Percentiles rank a stretch among this genome's conserved stretches.
Conservation (phyloP, 2,797 vertebrate genomes). For the Ataeniobius toweri region DNA sequence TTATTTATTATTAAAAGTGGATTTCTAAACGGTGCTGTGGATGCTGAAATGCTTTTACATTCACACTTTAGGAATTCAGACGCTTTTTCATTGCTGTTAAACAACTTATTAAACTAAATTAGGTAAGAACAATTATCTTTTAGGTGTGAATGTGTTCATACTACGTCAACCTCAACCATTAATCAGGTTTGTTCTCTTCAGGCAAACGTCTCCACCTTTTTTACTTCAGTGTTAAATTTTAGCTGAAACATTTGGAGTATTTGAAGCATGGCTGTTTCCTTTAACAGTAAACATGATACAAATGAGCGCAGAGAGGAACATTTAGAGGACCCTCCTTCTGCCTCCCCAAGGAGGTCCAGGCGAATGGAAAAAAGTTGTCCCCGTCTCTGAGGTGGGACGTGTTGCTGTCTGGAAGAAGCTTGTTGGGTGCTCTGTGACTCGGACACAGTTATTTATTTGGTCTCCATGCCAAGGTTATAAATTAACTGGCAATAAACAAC, state of each 20-base stretch:
- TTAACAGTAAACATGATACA: slow-evolving; percentile 36
- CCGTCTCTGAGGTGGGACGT: slow-evolving; percentile 36
- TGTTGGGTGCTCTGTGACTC: slow-evolving; percentile 26
- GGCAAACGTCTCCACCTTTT: background rate
- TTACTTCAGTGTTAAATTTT: background rate
- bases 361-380: slow-evolving; percentile 30
- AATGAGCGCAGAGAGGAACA: slow-evolving; percentile 20
- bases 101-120: too few relatives aligned
- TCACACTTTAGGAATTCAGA: too few relatives aligned
- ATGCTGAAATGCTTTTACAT: too few relatives aligned
- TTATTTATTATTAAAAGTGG: too few relatives aligned
- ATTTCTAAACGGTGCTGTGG: too few relatives aligned
- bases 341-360: slow-evolving; percentile 27
- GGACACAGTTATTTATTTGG: background rate
- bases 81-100: too few relatives aligned
- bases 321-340: background rate
- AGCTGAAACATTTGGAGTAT: background rate
- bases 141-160: too few relatives aligned
- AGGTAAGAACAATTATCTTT: too few relatives aligned
- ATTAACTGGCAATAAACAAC: slow-evolving; percentile 13
- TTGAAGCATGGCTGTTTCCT: slow-evolving; percentile 32
- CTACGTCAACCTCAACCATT: too few relatives aligned
- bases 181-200: too few relatives aligned
- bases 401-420: slow-evolving; percentile 45
- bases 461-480: slow-evolving; percentile 11